phyloP scores from a whole-genome alignment of 2,113 vertebrate genomes.

The Cottus gobio region DNA sequence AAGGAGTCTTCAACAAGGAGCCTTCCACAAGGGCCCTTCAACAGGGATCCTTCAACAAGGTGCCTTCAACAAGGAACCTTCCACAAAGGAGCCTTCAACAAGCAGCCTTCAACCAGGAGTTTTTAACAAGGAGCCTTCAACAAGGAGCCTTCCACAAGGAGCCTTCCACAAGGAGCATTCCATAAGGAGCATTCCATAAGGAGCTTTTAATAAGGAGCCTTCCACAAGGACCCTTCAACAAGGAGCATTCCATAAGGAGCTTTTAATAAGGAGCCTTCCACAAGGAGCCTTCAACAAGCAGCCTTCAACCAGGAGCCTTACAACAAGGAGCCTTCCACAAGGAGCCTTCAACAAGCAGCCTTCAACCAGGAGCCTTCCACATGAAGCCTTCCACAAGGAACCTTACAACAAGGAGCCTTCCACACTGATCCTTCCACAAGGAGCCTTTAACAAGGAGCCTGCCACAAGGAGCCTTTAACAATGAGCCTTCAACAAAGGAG shows the following conservation, averaged over 20 bases:
- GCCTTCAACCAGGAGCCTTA: background rate
- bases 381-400: background rate
- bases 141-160: background rate
- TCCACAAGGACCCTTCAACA: conserved; percentile 7
- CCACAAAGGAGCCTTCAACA: conserved; percentile 6
- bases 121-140: background rate
- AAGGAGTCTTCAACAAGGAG: background rate
- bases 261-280: background rate
- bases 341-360: background rate
- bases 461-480: conserved; percentile 6
- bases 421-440: no score
- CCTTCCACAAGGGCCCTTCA: conserved; percentile 6
- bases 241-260: no score
- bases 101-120: no score
- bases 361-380: background rate
- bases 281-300: background rate
- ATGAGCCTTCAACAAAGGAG: no score
- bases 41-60: no score
- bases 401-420: no score
- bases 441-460: background rate
- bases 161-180: no score
- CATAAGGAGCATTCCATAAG: no score
- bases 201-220: background rate
- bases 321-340: background rate
- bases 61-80: background rate